Conservation (phyloP, 2,113 vertebrate species). For the Notarius lentiginosus region DNA sequence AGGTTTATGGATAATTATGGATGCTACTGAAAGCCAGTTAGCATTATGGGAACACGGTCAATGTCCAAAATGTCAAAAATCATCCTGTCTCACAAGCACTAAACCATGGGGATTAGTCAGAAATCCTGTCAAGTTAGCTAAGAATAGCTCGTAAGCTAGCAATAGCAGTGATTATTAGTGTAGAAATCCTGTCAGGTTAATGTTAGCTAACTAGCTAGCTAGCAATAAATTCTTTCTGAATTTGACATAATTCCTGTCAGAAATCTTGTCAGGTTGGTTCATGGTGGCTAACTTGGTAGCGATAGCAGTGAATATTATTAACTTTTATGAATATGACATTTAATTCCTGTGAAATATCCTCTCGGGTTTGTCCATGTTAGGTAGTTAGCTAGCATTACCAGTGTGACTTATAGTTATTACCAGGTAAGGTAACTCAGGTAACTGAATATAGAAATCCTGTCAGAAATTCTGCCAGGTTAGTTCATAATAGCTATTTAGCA, state of each 20-base stretch:
- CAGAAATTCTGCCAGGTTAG: too few species aligned
- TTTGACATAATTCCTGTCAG: neutral
- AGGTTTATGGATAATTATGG: conserved; percentile 46
- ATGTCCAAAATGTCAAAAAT: neutral
- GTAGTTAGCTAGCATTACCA: too few species aligned
- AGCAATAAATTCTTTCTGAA: too few species aligned
- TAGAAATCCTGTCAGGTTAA: too few species aligned
- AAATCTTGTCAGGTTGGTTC: neutral
- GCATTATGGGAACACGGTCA: neutral
- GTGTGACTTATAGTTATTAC: neutral
- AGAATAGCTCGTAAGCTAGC: too few species aligned
- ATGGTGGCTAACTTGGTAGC: neutral
- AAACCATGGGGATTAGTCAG: neutral
- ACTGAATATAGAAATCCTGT: neutral
- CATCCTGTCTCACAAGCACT: neutral
- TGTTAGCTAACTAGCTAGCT: neutral
- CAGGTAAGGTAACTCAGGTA: neutral
- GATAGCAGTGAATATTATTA: neutral
- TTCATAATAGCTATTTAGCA: neutral
- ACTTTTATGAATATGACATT: neutral
- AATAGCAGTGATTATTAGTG: neutral
- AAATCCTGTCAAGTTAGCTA: too few species aligned
- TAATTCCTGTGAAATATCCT: neutral
- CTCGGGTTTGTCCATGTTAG: neutral
- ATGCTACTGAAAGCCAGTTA: conserved; percentile 1